A percentile compares a stretch with the other conserved stretches of the same genome.
phyloP scores from a whole-genome alignment of 2,113 vertebrate genomes.

The Ardeotis arabs region DNA sequence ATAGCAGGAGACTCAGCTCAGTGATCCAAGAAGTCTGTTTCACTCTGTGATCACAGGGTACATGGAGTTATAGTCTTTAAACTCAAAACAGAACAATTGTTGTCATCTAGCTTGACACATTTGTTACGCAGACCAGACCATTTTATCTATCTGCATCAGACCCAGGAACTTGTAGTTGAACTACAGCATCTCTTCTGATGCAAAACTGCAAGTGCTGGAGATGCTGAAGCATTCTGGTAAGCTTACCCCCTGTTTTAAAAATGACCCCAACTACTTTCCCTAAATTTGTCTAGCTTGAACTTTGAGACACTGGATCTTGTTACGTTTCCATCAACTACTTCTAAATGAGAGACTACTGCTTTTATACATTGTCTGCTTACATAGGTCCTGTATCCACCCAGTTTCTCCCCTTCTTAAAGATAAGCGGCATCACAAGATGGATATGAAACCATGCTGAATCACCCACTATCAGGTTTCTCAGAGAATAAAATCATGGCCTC shows the following conservation, averaged over 20 bases:
- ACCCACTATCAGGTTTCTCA: neutral
- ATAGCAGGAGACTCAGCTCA: neutral
- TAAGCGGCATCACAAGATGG: neutral
- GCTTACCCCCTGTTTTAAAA: neutral
- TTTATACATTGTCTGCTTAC: neutral
- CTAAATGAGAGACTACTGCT: neutral
- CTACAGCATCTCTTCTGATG: neutral
- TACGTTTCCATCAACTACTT: neutral
- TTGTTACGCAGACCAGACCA: accelerated
- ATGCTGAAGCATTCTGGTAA: neutral
- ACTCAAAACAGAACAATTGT: neutral
- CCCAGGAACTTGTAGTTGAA: neutral
- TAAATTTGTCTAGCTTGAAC: neutral
- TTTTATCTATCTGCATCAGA: neutral
- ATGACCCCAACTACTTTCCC: neutral
- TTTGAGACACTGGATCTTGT: neutral
- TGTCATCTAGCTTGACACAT: neutral
- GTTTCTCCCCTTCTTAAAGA: neutral
- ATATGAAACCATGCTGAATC: neutral
- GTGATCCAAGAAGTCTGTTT: neutral
- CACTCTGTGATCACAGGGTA: neutral
- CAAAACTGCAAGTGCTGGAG: neutral
- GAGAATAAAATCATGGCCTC: neutral
- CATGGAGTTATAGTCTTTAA: neutral
- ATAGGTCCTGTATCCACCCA: neutral